Conservation (phyloP, 2,797 vertebrate genomes). For the Melanotaenia parkinsoni region DNA sequence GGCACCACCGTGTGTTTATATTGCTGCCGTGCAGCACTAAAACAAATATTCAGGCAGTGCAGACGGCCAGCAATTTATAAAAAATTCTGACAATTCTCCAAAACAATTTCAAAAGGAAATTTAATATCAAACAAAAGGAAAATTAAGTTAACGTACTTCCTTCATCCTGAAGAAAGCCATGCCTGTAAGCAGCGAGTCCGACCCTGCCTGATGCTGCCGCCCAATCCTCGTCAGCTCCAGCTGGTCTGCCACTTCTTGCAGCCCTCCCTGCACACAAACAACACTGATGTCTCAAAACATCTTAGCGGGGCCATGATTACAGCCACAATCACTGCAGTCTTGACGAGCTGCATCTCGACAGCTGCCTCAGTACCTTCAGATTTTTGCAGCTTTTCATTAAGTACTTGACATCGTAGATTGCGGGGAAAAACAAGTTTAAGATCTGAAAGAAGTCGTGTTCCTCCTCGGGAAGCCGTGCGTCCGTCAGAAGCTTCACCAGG, state of each 20-base stretch:
- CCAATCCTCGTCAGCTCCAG: conserved; percentile 97
- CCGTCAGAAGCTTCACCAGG: conserved; percentile 97
- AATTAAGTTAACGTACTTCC: conserved; percentile 82
- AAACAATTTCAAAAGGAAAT: background rate
- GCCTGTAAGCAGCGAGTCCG: conserved; percentile 95
- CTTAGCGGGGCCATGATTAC: background rate
- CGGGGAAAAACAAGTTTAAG: conserved; percentile 97
- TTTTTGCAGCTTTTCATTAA: conserved; percentile 99
- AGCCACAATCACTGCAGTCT: background rate
- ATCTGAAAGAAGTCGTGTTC: conserved; percentile 99
- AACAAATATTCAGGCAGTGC: too few species aligned
- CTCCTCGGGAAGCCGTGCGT: conserved; percentile 94
- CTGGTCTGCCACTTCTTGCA: conserved; percentile 99
- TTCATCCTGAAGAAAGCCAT: conserved; percentile 99
- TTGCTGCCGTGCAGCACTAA: too few species aligned
- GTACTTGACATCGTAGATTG: conserved; percentile 98
- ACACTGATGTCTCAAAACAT: background rate
- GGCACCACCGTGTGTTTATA: too few species aligned
- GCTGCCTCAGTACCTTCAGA: conserved; percentile 87
- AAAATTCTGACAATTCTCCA: too few species aligned
- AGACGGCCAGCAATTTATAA: too few species aligned
- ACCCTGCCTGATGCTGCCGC: conserved; percentile 98
- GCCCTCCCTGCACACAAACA: conserved; percentile 86
- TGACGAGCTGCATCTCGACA: too few species aligned
- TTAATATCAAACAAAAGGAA: too few species aligned